A percentile compares a stretch with the other conserved stretches of the same genome.
These are phyloP conservation scores for Apostichopus leukothele DNA, from an alignment of 53 echinoderm and acorn worm species.

Conservation along the genomic window DNA sequence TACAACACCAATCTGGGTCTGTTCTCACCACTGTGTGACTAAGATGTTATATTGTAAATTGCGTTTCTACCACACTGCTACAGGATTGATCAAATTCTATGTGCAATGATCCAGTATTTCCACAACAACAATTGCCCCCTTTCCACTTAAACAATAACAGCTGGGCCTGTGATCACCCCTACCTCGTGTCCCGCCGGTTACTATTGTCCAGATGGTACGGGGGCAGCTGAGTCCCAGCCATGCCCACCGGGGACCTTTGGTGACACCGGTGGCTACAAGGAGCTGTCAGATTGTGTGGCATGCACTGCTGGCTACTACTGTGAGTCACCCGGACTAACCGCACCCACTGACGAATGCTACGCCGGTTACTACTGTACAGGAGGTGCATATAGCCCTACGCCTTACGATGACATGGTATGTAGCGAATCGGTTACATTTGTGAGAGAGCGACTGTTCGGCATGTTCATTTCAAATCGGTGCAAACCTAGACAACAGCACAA, in stretches of 20 bases:
- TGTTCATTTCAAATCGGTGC: neutral
- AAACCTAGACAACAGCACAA: neutral
- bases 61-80: too few species aligned
- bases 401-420: conserved; percentile 88
- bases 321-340: conserved; percentile 74
- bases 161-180: conserved; percentile 78
- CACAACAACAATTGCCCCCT: neutral
- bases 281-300: conserved; percentile 66
- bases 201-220: conserved; percentile 91
- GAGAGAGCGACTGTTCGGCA: neutral
- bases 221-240: conserved; percentile 64
- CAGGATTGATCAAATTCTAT: too few species aligned
- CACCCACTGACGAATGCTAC: conserved; percentile 87
- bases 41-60: too few species aligned
- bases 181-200: conserved; percentile 83
- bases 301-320: conserved; percentile 88
- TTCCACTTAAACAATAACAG: conserved; percentile 34
- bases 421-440: neutral
- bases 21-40: too few species aligned
- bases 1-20: too few species aligned
- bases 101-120: too few species aligned
- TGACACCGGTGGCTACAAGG: conserved; percentile 62
- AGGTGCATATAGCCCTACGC: conserved; percentile 83
- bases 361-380: conserved; percentile 95
- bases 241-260: conserved; percentile 92